These are phyloP conservation scores for Emesis russula DNA, from an alignment of 2,888 invertebrate genomes.

Conservation along the genomic window DNA sequence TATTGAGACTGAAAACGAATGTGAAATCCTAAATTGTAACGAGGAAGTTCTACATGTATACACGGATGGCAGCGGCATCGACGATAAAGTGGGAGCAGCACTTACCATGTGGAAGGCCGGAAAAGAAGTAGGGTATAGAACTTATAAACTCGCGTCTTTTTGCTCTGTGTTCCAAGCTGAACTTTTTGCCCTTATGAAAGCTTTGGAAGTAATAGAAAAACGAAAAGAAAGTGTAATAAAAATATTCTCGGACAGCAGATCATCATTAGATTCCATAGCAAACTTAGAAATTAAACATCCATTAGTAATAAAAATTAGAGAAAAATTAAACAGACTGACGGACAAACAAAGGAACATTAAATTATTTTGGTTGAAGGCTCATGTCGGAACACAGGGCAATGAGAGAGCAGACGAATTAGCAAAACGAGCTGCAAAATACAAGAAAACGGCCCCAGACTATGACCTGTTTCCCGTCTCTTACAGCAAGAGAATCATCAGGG, in stretches of 20 bases:
- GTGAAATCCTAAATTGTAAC: not conserved
- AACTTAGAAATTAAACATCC: too few species aligned
- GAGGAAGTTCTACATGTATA: slow-evolving; percentile 27
- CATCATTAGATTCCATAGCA: not conserved
- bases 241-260: not conserved
- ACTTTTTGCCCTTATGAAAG: not conserved
- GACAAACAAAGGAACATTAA: too few species aligned
- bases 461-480: not conserved
- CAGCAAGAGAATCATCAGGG: not conserved
- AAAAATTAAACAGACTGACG: too few species aligned
- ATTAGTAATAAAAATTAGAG: too few species aligned
- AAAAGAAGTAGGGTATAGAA: slow-evolving; percentile 31
- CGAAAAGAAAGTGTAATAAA: not conserved
- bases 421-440: not conserved
- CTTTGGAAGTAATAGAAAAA: not conserved
- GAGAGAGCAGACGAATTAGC: not conserved
- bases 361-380: not conserved
- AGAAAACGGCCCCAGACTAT: not conserved
- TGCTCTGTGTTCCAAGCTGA: not conserved
- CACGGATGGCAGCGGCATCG: slow-evolving; percentile 75
- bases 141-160: not conserved
- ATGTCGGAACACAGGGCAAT: not conserved
- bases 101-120: slow-evolving; percentile 38
- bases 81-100: slow-evolving; percentile 59
- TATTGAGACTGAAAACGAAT: not conserved